These are phyloP conservation scores for Chrysaora quinquecirrha DNA, from an alignment of 30 jellyfish, hydroid and myxozoan species.

Conservation along the genomic window DNA sequence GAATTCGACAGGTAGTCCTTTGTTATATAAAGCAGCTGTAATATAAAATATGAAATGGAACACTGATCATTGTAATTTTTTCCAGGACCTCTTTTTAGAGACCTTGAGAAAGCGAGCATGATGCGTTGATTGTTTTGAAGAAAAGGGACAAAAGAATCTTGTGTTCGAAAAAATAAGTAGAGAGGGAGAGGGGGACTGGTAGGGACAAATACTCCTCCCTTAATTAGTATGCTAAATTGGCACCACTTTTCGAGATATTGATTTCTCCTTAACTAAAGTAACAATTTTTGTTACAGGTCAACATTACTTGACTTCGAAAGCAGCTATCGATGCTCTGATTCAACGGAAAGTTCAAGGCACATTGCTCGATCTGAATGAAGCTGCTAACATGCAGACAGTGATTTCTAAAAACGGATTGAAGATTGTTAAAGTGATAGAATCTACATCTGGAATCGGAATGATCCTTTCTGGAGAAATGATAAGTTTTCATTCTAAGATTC, in stretches of 20 bases:
- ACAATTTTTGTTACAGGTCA: slow-evolving; percentile 3
- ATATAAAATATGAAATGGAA: neutral
- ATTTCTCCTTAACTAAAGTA: too few relatives aligned
- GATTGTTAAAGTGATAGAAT: slow-evolving; percentile 23
- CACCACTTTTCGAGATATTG: too few relatives aligned
- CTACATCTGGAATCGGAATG: slow-evolving; percentile 73
- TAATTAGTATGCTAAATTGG: too few relatives aligned
- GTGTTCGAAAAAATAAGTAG: neutral
- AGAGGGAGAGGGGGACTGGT: too few relatives aligned
- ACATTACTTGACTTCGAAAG: slow-evolving; percentile 17
- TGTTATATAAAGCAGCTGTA: neutral
- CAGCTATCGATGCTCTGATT: slow-evolving; percentile 54
- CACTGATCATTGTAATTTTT: neutral
- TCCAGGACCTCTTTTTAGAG: too few relatives aligned
- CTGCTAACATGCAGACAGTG: slow-evolving; percentile 26
- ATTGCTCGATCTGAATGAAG: slow-evolving; percentile 40
- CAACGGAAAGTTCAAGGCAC: slow-evolving; percentile 57
- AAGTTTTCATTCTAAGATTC: slow-evolving; percentile 38
- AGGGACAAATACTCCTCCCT: too few relatives aligned
- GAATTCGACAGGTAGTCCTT: slow-evolving; percentile 41
- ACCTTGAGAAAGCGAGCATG: too few relatives aligned
- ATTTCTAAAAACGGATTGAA: slow-evolving; percentile 38
- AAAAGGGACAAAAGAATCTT: neutral
- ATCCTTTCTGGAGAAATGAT: slow-evolving; percentile 59
- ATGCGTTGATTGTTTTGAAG: neutral